Evolutionary conservation across 2,113 vertebrate genomes (phyloP), one percentile per base, ranked within the genome.

Genomic region (Excalfactoria chinensis): DNA sequence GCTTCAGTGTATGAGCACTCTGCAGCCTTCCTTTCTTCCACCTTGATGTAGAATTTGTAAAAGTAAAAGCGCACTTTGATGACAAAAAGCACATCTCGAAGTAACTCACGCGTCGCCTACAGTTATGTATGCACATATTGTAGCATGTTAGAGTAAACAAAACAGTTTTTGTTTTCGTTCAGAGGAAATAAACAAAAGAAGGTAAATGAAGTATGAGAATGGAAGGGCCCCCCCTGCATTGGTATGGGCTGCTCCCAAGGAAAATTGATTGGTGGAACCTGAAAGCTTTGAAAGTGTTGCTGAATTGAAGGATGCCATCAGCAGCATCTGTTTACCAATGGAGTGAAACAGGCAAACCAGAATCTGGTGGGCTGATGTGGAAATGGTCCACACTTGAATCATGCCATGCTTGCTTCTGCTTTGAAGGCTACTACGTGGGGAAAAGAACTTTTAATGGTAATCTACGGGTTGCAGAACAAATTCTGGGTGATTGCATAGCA

Each of bases 11-110:
- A 92, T 60, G 60, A 95, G 94, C 95, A 84, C 95, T 95, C 88
- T 94, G 93, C 97, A 94, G 97, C 96, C 96, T 96, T 43, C 90
- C 95, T 84, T 66, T 90, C 93, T 93, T 88, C 93, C 90, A 93
- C 96, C 81, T 90, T 49, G 92, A 83, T 93, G 95, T 96, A 94
- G 92, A 96, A 94, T 91, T 92, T 93, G 93, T 95, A 88, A 66
- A 88, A 96, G 84, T 93, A 79, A 86, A 93, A 94, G 86, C 51
- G 9, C 95, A 90, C 96, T 85, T 95, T 84, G 63, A 44, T 15
- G 92, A 92, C n/a, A 37, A 53, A 94, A 95, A 88, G 83, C 91
- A 93, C 95, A 95, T 93, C 86, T 58, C 70, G 89, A 95, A 96
- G 91, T 82, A 87, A 86, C 93, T 94, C 91, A 81, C 62, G 40